A percentile compares a stretch with the other conserved stretches of the same genome.
Evolutionary conservation across 2,888 invertebrate species (phyloP).

Genomic region (Papilio elwesi): DNA sequence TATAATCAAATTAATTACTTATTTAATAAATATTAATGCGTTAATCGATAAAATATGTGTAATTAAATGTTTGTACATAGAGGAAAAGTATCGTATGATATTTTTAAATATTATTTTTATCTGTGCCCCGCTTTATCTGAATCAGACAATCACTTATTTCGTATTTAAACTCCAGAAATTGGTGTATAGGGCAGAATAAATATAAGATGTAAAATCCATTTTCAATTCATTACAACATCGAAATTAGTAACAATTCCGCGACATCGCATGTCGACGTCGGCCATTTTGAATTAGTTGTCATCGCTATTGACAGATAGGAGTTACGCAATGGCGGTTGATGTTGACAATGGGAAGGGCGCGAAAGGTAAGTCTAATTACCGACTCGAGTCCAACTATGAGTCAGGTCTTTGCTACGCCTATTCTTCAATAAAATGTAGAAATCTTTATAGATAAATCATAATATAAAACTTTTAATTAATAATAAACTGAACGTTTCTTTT

Average conservation of each 20-base stretch:
- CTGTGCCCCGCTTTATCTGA: too few relatives aligned
- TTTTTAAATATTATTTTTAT: too few relatives aligned
- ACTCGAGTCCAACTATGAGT: slow-evolving; percentile 12
- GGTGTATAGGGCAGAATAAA: neutral
- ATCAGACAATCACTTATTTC: too few relatives aligned
- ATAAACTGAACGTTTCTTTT: too few relatives aligned
- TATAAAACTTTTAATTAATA: too few relatives aligned
- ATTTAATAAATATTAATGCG: too few relatives aligned
- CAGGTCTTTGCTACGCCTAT: neutral
- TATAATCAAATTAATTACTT: too few relatives aligned
- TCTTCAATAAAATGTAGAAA: neutral
- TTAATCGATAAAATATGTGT: too few relatives aligned
- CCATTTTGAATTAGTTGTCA: slow-evolving; percentile 68
- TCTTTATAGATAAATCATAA: too few relatives aligned
- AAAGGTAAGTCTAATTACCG: slow-evolving; percentile 32
- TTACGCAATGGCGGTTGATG: slow-evolving; percentile 51
- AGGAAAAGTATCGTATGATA: too few relatives aligned
- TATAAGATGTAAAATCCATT: slow-evolving; percentile 41
- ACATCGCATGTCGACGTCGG: slow-evolving; percentile 62
- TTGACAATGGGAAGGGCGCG: slow-evolving; percentile 45
- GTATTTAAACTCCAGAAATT: too few relatives aligned
- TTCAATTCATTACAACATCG: slow-evolving; percentile 51
- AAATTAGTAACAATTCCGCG: slow-evolving; percentile 59
- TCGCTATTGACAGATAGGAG: slow-evolving; percentile 52
- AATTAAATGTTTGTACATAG: too few relatives aligned